Conservation (phyloP, 2,888 invertebrate species). For the Agelastica alni region DNA sequence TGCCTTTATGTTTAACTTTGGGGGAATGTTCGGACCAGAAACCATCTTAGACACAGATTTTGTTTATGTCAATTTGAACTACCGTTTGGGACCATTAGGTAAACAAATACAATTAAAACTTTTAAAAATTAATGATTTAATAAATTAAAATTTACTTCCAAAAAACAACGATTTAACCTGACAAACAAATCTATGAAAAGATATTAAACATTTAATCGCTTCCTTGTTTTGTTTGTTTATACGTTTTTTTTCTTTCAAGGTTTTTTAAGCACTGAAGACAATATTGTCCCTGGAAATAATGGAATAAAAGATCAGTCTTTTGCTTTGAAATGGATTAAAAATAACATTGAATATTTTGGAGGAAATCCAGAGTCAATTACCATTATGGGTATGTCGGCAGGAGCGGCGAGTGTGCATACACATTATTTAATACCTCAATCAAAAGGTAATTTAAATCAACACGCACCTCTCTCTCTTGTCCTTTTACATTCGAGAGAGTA, state of each 20-base stretch:
- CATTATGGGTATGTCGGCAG: constrained; percentile 72
- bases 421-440: constrained; percentile 70
- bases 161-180: no score
- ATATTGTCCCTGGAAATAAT: constrained; percentile 69
- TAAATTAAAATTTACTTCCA: no score
- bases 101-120: constrained; percentile 15
- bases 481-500: no score
- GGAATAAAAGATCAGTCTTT: constrained; percentile 76
- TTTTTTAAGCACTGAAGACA: constrained; percentile 75
- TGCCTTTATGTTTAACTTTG: constrained; percentile 70
- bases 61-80: constrained; percentile 71
- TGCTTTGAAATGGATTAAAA: constrained; percentile 71
- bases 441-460: constrained; percentile 60
- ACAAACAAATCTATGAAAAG: no score
- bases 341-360: constrained; percentile 71
- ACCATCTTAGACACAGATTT: constrained; percentile 67
- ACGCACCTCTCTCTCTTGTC: no score
- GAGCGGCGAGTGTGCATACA: constrained; percentile 75
- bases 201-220: no score
- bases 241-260: no score
- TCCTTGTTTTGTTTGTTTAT: no score
- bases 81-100: constrained; percentile 73
- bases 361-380: constrained; percentile 73
- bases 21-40: constrained; percentile 60
- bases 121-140: no score